phyloP scores from a whole-genome alignment of 2,888 invertebrate genomes.

The Elysia crispata region DNA sequence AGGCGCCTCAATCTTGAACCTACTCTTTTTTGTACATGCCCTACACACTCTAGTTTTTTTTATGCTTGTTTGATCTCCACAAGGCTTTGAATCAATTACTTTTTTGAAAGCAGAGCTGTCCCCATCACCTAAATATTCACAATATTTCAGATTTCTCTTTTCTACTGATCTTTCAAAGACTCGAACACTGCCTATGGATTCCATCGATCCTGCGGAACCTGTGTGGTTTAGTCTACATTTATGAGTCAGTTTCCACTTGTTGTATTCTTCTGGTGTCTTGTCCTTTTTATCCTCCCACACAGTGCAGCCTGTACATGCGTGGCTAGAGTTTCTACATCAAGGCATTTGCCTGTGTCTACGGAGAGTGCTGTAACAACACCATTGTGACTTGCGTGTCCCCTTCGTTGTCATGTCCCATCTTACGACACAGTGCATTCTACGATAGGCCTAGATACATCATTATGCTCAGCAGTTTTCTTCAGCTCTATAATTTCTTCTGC shows the following conservation, averaged over 20 bases:
- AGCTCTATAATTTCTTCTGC: too few relatives aligned
- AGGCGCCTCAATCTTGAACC: not conserved
- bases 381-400: not conserved
- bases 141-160: not conserved
- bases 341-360: conserved; percentile 25
- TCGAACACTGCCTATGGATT: not conserved
- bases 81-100: conserved; percentile 5
- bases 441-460: too few relatives aligned
- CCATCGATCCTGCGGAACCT: too few relatives aligned
- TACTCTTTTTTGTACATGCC: conserved; percentile 39
- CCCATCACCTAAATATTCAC: conserved; percentile 13
- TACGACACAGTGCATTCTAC: too few relatives aligned
- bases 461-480: too few relatives aligned
- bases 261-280: too few relatives aligned
- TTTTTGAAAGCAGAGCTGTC: conserved; percentile 31
- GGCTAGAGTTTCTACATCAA: not conserved
- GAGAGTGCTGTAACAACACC: conserved; percentile 22
- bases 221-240: too few relatives aligned
- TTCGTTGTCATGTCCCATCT: too few relatives aligned
- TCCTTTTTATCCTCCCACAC: not conserved
- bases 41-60: conserved; percentile 41
- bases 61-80: not conserved
- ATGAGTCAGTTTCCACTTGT: too few relatives aligned
- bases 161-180: not conserved
- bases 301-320: not conserved